phyloP scores from a whole-genome alignment of 2,113 vertebrate species.

The Corythaeola cristata region DNA sequence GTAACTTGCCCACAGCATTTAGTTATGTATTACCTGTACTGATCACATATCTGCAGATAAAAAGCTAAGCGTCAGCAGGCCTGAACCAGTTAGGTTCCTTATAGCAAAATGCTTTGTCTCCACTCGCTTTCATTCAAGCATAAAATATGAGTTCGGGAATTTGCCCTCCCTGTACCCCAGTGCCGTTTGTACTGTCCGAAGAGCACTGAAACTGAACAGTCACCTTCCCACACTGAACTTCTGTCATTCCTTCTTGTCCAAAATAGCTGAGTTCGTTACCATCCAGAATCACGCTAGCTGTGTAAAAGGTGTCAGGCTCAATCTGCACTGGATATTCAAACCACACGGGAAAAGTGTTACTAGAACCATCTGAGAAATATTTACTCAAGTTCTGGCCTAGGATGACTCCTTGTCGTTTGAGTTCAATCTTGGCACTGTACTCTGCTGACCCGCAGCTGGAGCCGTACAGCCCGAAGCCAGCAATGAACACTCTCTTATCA shows the following conservation, averaged over 20 bases:
- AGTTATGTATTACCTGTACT: slow-evolving; percentile 57
- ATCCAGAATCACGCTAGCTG: slow-evolving; percentile 93
- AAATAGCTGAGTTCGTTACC: slow-evolving; percentile 97
- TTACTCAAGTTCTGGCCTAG: slow-evolving; percentile 95
- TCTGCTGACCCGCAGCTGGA: slow-evolving; percentile 96
- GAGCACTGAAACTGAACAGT: slow-evolving; percentile 98
- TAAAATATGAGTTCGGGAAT: slow-evolving; percentile 98
- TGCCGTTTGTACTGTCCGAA: slow-evolving; percentile 97
- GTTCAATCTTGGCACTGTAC: slow-evolving; percentile 95
- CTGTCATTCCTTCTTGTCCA: slow-evolving; percentile 97
- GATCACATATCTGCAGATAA: slow-evolving; percentile 56
- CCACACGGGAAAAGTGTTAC: slow-evolving; percentile 96
- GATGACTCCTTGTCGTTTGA: slow-evolving; percentile 92
- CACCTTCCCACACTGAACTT: slow-evolving; percentile 96
- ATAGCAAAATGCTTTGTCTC: not conserved
- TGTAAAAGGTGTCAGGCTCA: slow-evolving; percentile 96
- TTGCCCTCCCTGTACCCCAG: slow-evolving; percentile 95
- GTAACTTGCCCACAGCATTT: slow-evolving; percentile 49
- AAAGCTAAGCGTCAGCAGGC: slow-evolving; percentile 58
- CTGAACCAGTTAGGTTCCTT: slow-evolving; percentile 28
- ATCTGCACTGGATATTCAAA: slow-evolving; percentile 98
- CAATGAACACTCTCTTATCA: slow-evolving; percentile 94
- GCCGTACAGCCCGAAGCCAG: slow-evolving; percentile 94
- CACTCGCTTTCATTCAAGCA: slow-evolving; percentile 76
- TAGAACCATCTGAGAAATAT: slow-evolving; percentile 97